Evolutionary conservation across 2,797 vertebrate genomes (phyloP), one percentile per base, ranked within the genome.

Genomic region (Melanotaenia boesemani): DNA sequence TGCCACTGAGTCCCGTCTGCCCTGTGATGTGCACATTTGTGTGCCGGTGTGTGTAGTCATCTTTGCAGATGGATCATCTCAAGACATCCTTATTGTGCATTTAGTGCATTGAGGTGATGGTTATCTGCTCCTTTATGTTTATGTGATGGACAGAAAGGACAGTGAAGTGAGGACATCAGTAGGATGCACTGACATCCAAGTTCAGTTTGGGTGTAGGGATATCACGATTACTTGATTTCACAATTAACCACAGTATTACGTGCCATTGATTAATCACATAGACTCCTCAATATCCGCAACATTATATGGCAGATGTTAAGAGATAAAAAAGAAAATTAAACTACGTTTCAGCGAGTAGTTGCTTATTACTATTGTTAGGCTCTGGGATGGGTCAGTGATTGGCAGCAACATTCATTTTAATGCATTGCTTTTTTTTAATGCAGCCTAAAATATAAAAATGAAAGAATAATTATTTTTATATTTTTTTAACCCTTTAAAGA

Each of bases 1-100:
- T 93, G 93, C 91, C 93, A 64, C 73, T 59, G 79, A 86, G 93
- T 94, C 94, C 89, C 72, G 87, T 90, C 84, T 91, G 88, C 75
- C 57, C 48, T 71, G 44, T 72, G 63, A 32, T 67, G 41, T 82
- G 78, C 76, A 72, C 58, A 54, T 80, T 18, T 77, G 70, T 80
- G 65, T 78, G 18, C 20, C 2, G n/a, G 46, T 63, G 59, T 37
- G 75, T 54, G 36, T 5, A n/a, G 0, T 48, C 5, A 56, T 59
- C 62, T 76, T 9, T 66, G 54, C 71, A 78, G 71, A 72, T 68
- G 69, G 79, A 79, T 82, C 83, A 80, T 86, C 76, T 85, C 67
- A 60, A 87, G 87, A 85, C 77, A 58, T 79, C 80, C 79, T 70
- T 83, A 72, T 81, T 82, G 44, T 46, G 44, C 44, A 46, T 18